Conservation (phyloP, 2,797 vertebrate species). For the Eospalax fontanierii region DNA sequence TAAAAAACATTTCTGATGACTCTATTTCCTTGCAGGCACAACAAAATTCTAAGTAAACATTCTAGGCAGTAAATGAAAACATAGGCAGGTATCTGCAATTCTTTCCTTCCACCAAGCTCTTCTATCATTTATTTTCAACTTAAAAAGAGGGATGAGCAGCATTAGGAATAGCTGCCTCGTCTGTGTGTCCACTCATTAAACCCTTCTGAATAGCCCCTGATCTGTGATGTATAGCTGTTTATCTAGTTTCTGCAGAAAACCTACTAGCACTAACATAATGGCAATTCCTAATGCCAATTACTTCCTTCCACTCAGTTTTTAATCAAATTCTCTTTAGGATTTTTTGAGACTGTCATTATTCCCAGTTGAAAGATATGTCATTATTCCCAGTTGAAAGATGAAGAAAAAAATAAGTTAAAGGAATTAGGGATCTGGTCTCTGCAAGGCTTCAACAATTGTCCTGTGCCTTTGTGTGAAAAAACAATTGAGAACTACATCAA, state of each 20-base stretch:
- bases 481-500: background rate
- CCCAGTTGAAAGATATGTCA: background rate
- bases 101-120: no score
- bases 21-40: background rate
- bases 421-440: background rate
- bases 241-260: background rate
- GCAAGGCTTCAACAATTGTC: background rate
- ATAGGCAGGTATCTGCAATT: background rate
- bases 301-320: background rate
- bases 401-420: background rate
- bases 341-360: background rate
- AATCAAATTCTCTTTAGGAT: background rate
- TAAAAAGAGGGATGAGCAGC: background rate
- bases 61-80: background rate
- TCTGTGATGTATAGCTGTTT: background rate
- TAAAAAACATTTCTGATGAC: background rate
- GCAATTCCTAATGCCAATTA: background rate
- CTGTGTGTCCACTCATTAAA: background rate
- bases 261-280: background rate
- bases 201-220: background rate
- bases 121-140: background rate
- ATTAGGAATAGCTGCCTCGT: background rate
- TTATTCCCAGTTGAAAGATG: background rate
- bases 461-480: background rate
- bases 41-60: background rate